Conservation (phyloP, 2,113 vertebrate genomes). For the Spea bombifrons region DNA sequence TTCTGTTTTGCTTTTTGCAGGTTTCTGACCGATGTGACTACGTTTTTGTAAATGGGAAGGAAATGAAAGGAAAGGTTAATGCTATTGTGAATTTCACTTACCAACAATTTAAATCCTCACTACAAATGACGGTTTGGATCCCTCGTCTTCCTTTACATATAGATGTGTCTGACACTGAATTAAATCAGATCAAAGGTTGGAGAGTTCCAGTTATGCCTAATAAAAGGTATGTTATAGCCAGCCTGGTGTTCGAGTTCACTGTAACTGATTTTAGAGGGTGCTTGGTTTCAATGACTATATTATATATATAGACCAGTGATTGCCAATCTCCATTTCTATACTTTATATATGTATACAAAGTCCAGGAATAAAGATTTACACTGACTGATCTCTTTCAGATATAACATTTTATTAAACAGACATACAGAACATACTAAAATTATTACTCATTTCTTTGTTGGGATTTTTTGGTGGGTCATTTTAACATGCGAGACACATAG, state of each 20-base stretch:
- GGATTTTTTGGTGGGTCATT: too few species aligned
- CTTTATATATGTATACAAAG: too few species aligned
- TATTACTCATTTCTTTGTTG: too few species aligned
- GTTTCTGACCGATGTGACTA: constrained; percentile 92
- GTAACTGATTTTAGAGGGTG: neutral
- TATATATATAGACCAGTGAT: neutral
- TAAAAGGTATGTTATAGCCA: constrained; percentile 72
- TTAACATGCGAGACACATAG: too few species aligned
- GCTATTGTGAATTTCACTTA: constrained; percentile 85
- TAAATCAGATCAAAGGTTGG: constrained; percentile 94
- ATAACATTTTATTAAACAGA: too few species aligned
- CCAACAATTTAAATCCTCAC: constrained; percentile 82
- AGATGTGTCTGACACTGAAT: constrained; percentile 86
- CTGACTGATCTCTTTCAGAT: too few species aligned
- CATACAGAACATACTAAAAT: too few species aligned
- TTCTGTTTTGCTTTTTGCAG: constrained; percentile 58
- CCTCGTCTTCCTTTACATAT: constrained; percentile 87
- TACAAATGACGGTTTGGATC: constrained; percentile 87
- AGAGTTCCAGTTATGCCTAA: constrained; percentile 81
- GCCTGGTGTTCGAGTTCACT: neutral
- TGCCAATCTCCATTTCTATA: too few species aligned
- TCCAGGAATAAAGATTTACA: too few species aligned
- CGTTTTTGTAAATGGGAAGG: constrained; percentile 90
- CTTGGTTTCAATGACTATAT: constrained; percentile 2
- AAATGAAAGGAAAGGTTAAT: constrained; percentile 83